Conservation (phyloP, 1,140 invertebrate genomes). For the Nomia melanderi region DNA sequence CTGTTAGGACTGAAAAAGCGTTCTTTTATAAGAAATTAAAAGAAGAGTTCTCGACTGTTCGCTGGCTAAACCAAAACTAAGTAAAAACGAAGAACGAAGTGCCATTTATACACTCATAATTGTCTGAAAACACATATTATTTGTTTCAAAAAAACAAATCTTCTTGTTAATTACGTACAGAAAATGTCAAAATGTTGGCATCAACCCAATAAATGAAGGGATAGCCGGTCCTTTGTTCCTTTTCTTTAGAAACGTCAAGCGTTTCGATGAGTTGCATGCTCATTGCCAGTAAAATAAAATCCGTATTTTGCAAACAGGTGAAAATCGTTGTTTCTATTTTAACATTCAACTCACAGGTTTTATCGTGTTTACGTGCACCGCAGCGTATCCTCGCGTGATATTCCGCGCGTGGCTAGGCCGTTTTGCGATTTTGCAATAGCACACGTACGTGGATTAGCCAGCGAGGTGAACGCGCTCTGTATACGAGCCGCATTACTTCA, state of each 20-base stretch:
- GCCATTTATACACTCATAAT: too few relatives aligned
- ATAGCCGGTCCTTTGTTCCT: too few relatives aligned
- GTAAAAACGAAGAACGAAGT: too few relatives aligned
- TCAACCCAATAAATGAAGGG: too few relatives aligned
- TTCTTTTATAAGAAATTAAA: too few relatives aligned
- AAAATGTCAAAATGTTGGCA: too few relatives aligned
- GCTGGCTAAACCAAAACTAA: too few relatives aligned
- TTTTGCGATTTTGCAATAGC: constrained; percentile 57
- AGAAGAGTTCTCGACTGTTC: too few relatives aligned
- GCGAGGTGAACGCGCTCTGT: constrained; percentile 23
- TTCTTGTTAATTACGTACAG: too few relatives aligned
- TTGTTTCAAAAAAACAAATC: too few relatives aligned
- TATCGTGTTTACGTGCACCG: constrained; percentile 44
- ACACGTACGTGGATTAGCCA: constrained; percentile 23
- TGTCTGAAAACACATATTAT: too few relatives aligned
- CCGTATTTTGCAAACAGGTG: constrained; percentile 42
- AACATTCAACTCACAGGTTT: constrained; percentile 41
- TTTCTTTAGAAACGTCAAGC: background rate
- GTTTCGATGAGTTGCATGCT: background rate
- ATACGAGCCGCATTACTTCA: constrained; percentile 43
- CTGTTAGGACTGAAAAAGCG: too few relatives aligned
- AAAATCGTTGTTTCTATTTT: constrained; percentile 48
- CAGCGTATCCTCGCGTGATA: constrained; percentile 46
- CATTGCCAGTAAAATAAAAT: background rate
- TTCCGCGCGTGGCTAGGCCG: constrained; percentile 31